Conservation (phyloP, 1,140 invertebrate genomes). For the Oedothorax gibbosus region DNA sequence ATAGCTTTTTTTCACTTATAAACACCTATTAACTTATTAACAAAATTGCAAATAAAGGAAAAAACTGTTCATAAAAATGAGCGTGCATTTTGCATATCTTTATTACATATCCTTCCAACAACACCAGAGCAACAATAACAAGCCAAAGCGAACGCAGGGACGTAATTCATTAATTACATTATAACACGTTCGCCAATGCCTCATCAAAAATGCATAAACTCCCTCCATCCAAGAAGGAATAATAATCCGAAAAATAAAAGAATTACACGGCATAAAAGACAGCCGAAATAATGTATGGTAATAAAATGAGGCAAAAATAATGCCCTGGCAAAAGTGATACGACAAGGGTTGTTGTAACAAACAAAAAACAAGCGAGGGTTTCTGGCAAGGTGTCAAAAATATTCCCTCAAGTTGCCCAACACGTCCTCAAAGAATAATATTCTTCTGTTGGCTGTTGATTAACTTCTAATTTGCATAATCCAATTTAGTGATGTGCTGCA, state of each 20-base stretch:
- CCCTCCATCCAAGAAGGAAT: not conserved
- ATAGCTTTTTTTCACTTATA: no score
- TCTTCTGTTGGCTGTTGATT: constrained; percentile 52
- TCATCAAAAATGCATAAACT: constrained; percentile 58
- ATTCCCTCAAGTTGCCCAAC: constrained; percentile 17
- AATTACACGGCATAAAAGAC: constrained; percentile 19
- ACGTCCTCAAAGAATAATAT: constrained; percentile 30
- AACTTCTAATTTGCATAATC: constrained; percentile 59
- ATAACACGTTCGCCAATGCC: constrained; percentile 37
- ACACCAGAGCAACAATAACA: constrained; percentile 20
- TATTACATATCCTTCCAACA: no score
- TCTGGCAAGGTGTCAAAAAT: constrained; percentile 54
- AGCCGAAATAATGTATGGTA: constrained; percentile 49
- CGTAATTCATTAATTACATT: constrained; percentile 57
- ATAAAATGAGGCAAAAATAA: constrained; percentile 48
- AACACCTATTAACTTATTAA: no score
- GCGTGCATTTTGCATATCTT: no score
- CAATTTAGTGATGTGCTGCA: constrained; percentile 34
- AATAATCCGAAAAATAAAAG: not conserved
- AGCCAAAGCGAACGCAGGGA: not conserved
- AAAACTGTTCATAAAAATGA: no score
- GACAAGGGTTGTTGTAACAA: not conserved
- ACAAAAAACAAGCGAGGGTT: not conserved
- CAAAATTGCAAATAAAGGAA: no score
- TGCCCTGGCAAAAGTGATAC: constrained; percentile 17